Base-by-base conservation (phyloP, 2,113 vertebrate species). In the Etheostoma cragini region DNA sequence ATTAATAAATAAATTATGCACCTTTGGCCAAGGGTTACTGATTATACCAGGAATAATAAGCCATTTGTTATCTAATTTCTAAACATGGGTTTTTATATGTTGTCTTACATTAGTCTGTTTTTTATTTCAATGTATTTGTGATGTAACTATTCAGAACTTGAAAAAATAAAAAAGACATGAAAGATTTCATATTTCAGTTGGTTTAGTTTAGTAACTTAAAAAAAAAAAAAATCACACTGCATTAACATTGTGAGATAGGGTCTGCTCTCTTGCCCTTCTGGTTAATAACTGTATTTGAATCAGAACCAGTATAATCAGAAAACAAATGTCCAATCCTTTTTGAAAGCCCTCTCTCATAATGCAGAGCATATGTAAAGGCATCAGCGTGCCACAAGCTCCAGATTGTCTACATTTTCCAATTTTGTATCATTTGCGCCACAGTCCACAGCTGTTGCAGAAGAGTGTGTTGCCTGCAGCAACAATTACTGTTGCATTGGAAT, bases 1-100 rank as follows among this genome's bases (percentile, higher is more conserved):
- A 65, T 75, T 81, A 82, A 88, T 83, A 74, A 85, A 81, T 82
- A 81, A 89, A 86, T 77, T 24, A 82, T 56, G 71, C 67, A 82
- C 38, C 66, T 49, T 42, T 56, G 69, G 73, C 69, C 81, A 78
- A 10, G 61, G 78, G 66, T 80, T 74, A 60, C 26, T 80, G 69
- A 76, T 88, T 84, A 84, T 77, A 80, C 67, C 26, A 19, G 33
- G 54, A 78, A 76, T 79, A 81, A 81, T 87, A 35, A 78, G 30
- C 10, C 56, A 49, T 70, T 80, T 56, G 75, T 81, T 70, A 30
- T 86, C 65, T 81, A 1, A 74, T 85, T 82, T 86, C 45, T 70
- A 42, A 76, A 63, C 49, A 35, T 65, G 15, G 16, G 61, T 54
- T 50, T 76, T 26, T 79, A 63, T 26, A 68, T 14, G 13, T 38